These are phyloP conservation scores for Oreochromis grahami DNA, from an alignment of 2,797 vertebrate species.

Conservation along the genomic window DNA sequence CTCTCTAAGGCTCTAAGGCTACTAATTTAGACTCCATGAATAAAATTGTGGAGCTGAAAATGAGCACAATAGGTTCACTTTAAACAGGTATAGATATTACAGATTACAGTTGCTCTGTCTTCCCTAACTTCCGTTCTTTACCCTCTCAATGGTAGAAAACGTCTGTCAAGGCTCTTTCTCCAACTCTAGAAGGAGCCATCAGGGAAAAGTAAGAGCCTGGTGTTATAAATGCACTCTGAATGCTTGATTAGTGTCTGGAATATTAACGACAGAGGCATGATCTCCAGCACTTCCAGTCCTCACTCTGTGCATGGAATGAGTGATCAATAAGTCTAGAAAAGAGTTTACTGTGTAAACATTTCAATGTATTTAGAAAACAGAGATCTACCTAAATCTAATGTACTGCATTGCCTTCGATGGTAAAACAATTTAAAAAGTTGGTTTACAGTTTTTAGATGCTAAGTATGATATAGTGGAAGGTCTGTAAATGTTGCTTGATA, in stretches of 20 bases:
- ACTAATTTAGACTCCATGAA: not conserved
- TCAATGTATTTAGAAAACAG: not conserved
- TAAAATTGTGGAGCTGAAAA: not conserved
- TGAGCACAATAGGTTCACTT: not conserved
- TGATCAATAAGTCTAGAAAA: not conserved
- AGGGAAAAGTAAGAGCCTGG: constrained; percentile 63
- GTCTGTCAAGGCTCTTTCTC: constrained; percentile 58
- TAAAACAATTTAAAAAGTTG: not conserved
- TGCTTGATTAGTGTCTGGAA: not conserved
- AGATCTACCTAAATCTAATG: not conserved
- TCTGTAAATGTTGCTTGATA: fast-evolving
- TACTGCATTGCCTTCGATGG: not conserved
- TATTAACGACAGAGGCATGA: not conserved
- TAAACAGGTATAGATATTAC: not conserved
- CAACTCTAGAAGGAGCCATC: constrained; percentile 59
- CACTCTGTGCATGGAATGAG: not conserved
- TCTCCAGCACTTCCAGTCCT: not conserved
- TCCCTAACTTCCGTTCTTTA: constrained; percentile 12
- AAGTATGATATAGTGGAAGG: not conserved
- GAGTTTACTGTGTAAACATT: not conserved
- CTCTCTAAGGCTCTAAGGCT: fast-evolving
- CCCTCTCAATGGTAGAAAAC: constrained; percentile 44
- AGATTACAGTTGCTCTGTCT: not conserved
- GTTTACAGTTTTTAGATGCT: not conserved
- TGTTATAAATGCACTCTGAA: not conserved